Evolutionary conservation across 2,888 invertebrate genomes (phyloP).

Genomic region (Stenolophus ochropezus): DNA sequence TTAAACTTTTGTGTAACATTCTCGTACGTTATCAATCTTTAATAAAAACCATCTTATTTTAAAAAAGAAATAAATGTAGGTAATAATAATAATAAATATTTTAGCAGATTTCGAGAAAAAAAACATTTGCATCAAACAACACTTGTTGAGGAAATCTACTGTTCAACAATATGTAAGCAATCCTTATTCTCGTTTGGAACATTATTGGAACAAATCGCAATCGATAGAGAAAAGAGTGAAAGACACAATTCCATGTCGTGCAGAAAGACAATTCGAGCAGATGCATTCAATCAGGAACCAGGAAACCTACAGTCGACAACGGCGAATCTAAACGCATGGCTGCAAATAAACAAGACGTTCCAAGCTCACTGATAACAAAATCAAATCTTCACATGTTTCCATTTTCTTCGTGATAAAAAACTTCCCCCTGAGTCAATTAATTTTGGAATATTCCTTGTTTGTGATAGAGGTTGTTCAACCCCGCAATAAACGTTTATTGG

Average conservation of each 20-base stretch:
- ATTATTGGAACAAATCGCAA: not conserved
- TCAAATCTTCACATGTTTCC: not conserved
- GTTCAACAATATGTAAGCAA: not conserved
- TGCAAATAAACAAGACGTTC: conserved; percentile 15
- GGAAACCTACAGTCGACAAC: not conserved
- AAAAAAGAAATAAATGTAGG: no score
- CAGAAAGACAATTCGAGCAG: conserved; percentile 19
- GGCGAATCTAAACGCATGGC: conserved; percentile 19
- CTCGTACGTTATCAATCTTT: no score
- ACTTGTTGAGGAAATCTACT: not conserved
- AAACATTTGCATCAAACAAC: no score
- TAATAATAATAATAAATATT: no score
- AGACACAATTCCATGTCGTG: conserved; percentile 1
- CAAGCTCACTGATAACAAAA: not conserved
- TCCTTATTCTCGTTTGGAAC: not conserved
- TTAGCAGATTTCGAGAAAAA: no score
- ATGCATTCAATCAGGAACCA: conserved; percentile 11
- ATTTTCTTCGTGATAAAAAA: not conserved
- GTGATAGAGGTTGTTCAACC: not conserved
- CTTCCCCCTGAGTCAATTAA: not conserved
- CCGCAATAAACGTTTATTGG: conserved; percentile 41
- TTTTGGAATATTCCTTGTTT: not conserved
- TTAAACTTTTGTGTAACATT: no score
- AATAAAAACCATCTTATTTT: no score
- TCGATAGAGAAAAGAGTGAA: conserved; percentile 22